Conservation (phyloP, 2,113 vertebrate species). For the Gnathonemus longibarbis region DNA sequence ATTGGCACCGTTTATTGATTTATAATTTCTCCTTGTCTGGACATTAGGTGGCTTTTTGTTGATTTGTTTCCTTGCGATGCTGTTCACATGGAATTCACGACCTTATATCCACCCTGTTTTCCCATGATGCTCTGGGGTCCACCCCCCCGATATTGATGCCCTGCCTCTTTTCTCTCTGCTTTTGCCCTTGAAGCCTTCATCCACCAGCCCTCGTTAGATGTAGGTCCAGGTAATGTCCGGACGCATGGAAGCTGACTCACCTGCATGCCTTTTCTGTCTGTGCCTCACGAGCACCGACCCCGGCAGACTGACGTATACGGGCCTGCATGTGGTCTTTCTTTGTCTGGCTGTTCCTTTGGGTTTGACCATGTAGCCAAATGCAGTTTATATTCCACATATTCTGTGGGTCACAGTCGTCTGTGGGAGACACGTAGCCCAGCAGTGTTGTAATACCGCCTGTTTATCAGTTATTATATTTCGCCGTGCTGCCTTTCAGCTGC, state of each 20-base stretch:
- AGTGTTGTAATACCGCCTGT: background rate
- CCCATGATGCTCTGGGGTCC: background rate
- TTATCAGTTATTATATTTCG: background rate
- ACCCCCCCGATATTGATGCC: slow-evolving; percentile 33
- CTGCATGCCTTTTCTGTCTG: background rate
- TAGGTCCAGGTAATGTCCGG: slow-evolving; percentile 74
- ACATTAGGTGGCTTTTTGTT: background rate
- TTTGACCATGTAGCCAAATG: background rate
- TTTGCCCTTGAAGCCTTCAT: slow-evolving; percentile 65
- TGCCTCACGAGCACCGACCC: background rate
- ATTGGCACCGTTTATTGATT: background rate
- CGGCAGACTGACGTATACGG: background rate
- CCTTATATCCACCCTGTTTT: background rate
- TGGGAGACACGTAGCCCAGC: too few species aligned
- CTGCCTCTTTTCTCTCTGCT: slow-evolving; percentile 65
- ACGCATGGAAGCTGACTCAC: slow-evolving; percentile 10
- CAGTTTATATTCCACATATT: background rate
- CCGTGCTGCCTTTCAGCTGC: background rate
- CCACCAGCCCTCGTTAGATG: slow-evolving; percentile 66
- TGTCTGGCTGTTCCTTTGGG: background rate
- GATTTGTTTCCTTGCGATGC: background rate
- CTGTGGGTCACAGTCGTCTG: background rate
- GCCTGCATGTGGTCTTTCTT: background rate
- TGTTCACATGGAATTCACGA: background rate
- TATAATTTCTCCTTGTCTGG: background rate